Percentiles rank a stretch among this genome's conserved stretches.
These are phyloP conservation scores for Sminthurides aquaticus DNA, from an alignment of 2,888 invertebrate species.

Conservation along the genomic window DNA sequence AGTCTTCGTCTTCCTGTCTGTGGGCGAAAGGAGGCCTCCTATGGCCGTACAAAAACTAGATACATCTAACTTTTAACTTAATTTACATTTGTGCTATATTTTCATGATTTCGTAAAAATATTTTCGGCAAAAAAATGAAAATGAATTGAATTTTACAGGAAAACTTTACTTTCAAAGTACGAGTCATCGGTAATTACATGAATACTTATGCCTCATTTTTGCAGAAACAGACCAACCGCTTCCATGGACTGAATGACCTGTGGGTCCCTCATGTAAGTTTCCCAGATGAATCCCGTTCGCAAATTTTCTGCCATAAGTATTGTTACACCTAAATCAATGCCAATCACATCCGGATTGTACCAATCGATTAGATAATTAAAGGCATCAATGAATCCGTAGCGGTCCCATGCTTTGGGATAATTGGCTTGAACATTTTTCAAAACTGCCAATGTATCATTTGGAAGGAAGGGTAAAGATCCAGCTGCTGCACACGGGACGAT, in stretches of 20 bases:
- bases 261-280: slow-evolving; percentile 34
- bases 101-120: too few species aligned
- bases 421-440: slow-evolving; percentile 29
- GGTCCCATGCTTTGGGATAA: slow-evolving; percentile 26
- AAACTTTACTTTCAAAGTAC: too few species aligned
- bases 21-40: too few species aligned
- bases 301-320: slow-evolving; percentile 40
- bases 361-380: slow-evolving; percentile 35
- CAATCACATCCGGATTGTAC: slow-evolving; percentile 39
- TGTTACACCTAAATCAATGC: slow-evolving; percentile 39
- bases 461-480: slow-evolving; percentile 37
- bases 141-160: too few species aligned
- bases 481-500: slow-evolving; percentile 41
- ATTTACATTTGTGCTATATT: too few species aligned
- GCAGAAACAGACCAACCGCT: slow-evolving; percentile 25
- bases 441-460: slow-evolving; percentile 34
- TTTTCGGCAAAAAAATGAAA: too few species aligned
- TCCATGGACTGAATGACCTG: slow-evolving; percentile 30
- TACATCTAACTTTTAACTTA: too few species aligned
- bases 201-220: too few species aligned
- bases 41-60: too few species aligned
- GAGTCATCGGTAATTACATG: too few species aligned
- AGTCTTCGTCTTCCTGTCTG: too few species aligned
- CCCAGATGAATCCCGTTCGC: slow-evolving; percentile 33
- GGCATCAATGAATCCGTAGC: slow-evolving; percentile 40